Conservation (phyloP, 1,140 invertebrate genomes). For the Marisa cornuarietis region DNA sequence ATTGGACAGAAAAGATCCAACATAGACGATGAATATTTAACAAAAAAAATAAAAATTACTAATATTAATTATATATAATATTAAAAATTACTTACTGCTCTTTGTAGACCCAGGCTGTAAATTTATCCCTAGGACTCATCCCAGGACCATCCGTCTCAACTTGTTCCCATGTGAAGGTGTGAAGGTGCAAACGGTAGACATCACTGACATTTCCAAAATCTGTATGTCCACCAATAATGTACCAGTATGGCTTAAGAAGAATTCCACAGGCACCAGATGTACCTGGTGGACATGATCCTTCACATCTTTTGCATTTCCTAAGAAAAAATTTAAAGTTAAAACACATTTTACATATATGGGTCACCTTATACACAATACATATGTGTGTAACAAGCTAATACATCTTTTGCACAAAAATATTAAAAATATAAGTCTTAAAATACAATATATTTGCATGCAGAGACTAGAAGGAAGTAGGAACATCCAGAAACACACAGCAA, state of each 20-base stretch:
- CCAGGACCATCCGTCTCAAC: constrained; percentile 35
- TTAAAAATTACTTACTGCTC: constrained; percentile 52
- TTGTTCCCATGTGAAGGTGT: constrained; percentile 55
- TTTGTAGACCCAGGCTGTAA: constrained; percentile 63
- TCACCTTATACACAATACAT: no score
- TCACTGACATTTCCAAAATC: constrained; percentile 55
- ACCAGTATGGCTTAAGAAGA: constrained; percentile 60
- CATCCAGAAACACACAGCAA: no score
- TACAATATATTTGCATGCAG: no score
- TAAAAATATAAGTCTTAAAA: no score
- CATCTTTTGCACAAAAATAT: no score
- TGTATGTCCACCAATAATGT: constrained; percentile 66
- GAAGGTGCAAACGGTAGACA: constrained; percentile 61
- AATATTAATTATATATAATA: background rate
- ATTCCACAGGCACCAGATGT: constrained; percentile 63
- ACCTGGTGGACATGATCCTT: constrained; percentile 49
- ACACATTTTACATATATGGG: no score
- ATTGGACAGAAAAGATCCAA: no score
- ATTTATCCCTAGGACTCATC: constrained; percentile 66
- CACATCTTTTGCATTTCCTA: constrained; percentile 40
- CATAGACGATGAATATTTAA: no score
- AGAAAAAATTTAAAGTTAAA: constrained; percentile 5
- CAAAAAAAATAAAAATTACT: no score
- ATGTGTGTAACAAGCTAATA: no score
- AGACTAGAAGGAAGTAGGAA: no score